phyloP scores from a whole-genome alignment of 2,113 vertebrate genomes.

The Zapornia atra region DNA sequence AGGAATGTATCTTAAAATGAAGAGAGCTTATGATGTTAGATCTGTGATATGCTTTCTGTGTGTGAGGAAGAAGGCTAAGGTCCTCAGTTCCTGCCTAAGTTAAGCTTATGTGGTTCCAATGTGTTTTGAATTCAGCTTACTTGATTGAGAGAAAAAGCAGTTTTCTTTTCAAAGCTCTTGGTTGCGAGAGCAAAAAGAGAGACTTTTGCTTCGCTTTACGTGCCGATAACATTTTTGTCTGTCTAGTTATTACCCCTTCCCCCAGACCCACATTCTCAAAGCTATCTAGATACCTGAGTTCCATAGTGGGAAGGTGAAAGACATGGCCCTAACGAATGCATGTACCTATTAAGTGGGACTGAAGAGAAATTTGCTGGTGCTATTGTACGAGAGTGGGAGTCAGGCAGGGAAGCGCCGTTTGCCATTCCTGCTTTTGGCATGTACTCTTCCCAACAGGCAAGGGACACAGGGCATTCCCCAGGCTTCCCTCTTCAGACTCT shows the following conservation, averaged over 20 bases:
- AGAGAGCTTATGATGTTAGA: not conserved
- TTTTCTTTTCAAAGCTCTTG: not conserved
- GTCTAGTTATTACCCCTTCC: not conserved
- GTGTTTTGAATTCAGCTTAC: not conserved
- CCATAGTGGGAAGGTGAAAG: not conserved
- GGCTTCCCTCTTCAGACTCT: not conserved
- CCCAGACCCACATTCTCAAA: not conserved
- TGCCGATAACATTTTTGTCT: not conserved
- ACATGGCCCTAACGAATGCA: not conserved
- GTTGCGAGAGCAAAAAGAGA: not conserved
- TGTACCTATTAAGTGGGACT: not conserved
- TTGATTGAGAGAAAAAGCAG: not conserved
- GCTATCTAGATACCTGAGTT: not conserved
- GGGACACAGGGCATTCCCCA: not conserved
- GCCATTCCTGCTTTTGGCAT: not conserved
- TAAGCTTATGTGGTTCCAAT: not conserved
- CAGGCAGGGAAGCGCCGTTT: fast-evolving
- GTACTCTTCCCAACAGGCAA: not conserved
- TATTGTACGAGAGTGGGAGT: not conserved
- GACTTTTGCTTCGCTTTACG: not conserved
- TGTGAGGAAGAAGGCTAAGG: not conserved
- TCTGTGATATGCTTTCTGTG: not conserved
- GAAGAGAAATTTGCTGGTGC: not conserved
- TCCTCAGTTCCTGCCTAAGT: not conserved
- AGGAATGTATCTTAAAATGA: not conserved